Conservation (phyloP, 2,888 invertebrate species). For the Didymodactylos carnosus region DNA sequence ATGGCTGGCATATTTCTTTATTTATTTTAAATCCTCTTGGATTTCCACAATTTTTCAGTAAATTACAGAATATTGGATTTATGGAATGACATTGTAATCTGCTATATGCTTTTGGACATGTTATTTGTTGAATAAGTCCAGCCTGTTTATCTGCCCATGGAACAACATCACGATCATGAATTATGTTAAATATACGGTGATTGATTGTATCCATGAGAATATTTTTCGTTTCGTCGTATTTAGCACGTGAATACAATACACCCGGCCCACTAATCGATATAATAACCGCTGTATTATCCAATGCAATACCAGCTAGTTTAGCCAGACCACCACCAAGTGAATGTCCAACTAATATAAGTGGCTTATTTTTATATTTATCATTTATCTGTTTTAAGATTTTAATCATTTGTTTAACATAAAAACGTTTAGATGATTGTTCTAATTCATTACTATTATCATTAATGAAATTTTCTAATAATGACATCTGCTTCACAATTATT, state of each 20-base stretch:
- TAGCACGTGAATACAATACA: not conserved
- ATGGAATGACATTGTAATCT: not conserved
- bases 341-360: not conserved
- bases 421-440: too few relatives aligned
- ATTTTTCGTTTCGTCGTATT: not conserved
- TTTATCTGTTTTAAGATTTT: too few relatives aligned
- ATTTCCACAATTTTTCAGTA: not conserved
- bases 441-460: too few relatives aligned
- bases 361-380: too few relatives aligned
- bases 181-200: not conserved
- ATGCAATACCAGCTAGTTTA: not conserved
- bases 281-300: not conserved
- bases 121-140: not conserved
- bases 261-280: not conserved
- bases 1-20: not conserved
- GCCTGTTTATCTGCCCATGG: not conserved
- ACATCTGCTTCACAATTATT: too few relatives aligned
- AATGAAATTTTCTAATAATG: too few relatives aligned
- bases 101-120: not conserved
- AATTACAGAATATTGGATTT: not conserved
- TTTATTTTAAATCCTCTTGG: not conserved
- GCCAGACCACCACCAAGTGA: not conserved
- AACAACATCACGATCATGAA: not conserved
- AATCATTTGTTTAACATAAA: too few relatives aligned
- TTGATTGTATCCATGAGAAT: not conserved